Percentiles rank a stretch among this genome's conserved stretches.
phyloP scores from a whole-genome alignment of 1,140 invertebrate genomes.

The Rhyzopertha dominica region DNA sequence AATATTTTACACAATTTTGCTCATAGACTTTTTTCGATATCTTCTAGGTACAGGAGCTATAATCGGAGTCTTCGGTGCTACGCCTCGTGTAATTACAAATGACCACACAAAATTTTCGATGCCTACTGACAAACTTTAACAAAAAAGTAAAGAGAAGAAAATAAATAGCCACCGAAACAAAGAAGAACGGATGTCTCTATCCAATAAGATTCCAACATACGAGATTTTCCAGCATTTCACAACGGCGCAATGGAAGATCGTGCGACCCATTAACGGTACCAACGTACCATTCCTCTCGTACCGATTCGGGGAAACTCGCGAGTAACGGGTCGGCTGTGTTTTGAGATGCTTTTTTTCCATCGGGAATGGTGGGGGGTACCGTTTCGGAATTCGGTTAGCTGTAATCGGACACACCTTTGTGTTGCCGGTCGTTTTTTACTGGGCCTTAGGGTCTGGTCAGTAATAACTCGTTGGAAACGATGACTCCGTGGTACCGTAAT shows the following conservation, averaged over 20 bases:
- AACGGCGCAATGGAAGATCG: background rate
- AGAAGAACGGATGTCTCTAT: background rate
- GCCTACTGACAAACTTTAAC: too few relatives aligned
- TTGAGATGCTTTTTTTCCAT: slow-evolving; percentile 8
- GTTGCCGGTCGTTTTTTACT: background rate
- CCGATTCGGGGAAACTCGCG: slow-evolving; percentile 7
- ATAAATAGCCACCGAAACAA: background rate
- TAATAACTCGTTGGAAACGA: too few relatives aligned
- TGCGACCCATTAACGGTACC: slow-evolving; percentile 2
- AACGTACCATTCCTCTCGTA: slow-evolving; percentile 1
- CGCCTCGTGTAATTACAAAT: too few relatives aligned
- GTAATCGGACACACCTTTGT: slow-evolving; percentile 23
- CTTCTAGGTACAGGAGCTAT: too few relatives aligned
- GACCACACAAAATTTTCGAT: too few relatives aligned
- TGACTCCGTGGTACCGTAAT: too few relatives aligned
- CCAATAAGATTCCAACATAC: background rate
- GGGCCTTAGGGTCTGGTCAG: too few relatives aligned
- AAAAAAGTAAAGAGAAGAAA: too few relatives aligned
- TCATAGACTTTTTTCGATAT: too few relatives aligned
- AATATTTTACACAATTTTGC: too few relatives aligned
- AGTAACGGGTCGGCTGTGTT: slow-evolving; percentile 8
- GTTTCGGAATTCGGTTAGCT: slow-evolving; percentile 24
- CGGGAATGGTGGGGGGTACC: slow-evolving; percentile 18
- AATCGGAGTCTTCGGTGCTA: too few relatives aligned
- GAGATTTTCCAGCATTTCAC: slow-evolving; percentile 4